A percentile compares a stretch with the other conserved stretches of the same genome.
Conservation (phyloP, 2,113 vertebrate species). For the Ictalurus punctatus region DNA sequence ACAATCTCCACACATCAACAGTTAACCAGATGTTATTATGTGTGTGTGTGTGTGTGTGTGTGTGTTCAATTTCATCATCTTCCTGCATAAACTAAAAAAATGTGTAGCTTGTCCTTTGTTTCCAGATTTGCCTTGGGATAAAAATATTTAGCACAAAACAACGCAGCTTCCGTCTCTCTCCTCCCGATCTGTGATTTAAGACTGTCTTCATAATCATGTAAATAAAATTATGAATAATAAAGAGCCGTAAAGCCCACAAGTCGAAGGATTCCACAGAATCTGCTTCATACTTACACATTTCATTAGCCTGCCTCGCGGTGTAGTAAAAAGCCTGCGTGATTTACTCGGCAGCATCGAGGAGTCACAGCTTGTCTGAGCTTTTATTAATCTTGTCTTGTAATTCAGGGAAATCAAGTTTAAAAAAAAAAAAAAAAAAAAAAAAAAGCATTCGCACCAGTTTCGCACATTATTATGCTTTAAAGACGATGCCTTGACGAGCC, state of each 20-base stretch:
- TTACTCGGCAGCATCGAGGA: not conserved
- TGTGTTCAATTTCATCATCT: constrained; percentile 12
- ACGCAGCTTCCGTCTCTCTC: constrained; percentile 32
- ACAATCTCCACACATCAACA: constrained; percentile 17
- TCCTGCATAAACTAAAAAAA: not conserved
- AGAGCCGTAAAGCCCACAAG: constrained; percentile 33
- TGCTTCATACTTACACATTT: constrained; percentile 34
- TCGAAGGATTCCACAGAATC: constrained; percentile 33
- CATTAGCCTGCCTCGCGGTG: constrained; percentile 38
- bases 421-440: no score
- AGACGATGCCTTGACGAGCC: not conserved
- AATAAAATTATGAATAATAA: constrained; percentile 46
- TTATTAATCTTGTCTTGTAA: constrained; percentile 28
- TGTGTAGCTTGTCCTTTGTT: constrained; percentile 8
- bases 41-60: constrained; percentile 12
- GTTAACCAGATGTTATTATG: not conserved
- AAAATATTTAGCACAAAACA: constrained; percentile 40
- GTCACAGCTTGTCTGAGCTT: constrained; percentile 12
- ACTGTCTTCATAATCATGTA: constrained; percentile 51
- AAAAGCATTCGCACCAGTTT: not conserved
- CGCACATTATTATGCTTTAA: constrained; percentile 8
- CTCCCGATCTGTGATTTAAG: constrained; percentile 46
- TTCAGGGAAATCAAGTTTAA: not conserved
- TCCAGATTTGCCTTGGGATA: constrained; percentile 41
- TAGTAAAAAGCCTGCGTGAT: constrained; percentile 1